Evolutionary conservation across 2,888 invertebrate genomes (phyloP).

Genomic region (Epistrophe grossulariae): DNA sequence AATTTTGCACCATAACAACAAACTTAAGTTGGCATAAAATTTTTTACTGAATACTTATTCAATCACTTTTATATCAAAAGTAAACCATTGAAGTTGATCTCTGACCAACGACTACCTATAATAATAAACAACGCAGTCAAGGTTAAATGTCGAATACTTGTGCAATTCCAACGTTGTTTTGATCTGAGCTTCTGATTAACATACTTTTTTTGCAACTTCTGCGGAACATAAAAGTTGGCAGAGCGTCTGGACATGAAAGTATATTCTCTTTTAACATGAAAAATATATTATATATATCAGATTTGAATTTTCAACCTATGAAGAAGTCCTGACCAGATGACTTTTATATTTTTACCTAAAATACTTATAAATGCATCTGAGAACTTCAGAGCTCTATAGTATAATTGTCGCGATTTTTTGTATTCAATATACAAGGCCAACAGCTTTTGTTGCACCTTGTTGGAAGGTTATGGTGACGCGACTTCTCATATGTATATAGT

Average conservation of each 20-base stretch:
- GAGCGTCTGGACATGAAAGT: background rate
- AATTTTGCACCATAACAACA: background rate
- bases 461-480: constrained; percentile 53
- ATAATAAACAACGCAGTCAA: constrained; percentile 18
- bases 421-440: constrained; percentile 48
- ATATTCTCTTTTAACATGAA: background rate
- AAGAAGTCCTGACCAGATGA: constrained; percentile 1
- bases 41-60: background rate
- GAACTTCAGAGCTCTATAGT: background rate
- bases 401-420: background rate
- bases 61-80: background rate
- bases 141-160: constrained; percentile 7
- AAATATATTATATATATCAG: background rate
- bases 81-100: constrained; percentile 20
- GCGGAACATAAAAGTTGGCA: background rate
- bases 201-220: background rate
- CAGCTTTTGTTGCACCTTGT: constrained; percentile 61
- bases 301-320: background rate
- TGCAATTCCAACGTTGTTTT: background rate
- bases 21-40: background rate
- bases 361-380: background rate
- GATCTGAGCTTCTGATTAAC: constrained; percentile 19
- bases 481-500: constrained; percentile 43
- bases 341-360: background rate
- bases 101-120: background rate